phyloP scores from a whole-genome alignment of 2,888 invertebrate species.

The Mythimna albipuncta region DNA sequence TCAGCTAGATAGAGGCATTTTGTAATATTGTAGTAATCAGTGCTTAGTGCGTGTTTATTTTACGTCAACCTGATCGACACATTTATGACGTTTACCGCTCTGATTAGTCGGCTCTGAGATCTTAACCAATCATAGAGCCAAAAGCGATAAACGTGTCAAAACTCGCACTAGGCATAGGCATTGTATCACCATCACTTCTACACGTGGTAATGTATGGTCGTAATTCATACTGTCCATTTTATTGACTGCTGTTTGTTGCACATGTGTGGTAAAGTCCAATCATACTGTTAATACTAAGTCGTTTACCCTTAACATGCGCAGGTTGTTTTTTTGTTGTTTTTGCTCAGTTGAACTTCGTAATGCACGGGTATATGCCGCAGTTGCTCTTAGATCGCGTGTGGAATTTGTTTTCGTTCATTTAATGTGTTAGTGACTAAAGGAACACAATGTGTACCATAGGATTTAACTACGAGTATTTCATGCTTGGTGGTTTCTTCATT shows the following conservation, averaged over 20 bases:
- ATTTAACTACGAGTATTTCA: too few species aligned
- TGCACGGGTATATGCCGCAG: neutral
- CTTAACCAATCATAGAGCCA: too few species aligned
- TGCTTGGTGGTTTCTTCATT: too few species aligned
- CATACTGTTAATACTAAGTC: neutral
- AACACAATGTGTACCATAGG: neutral
- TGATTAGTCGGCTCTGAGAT: too few species aligned
- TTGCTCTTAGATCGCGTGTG: neutral
- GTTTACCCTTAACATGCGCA: neutral
- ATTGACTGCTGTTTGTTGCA: conserved; percentile 6
- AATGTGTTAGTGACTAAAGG: neutral
- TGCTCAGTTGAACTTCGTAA: neutral
- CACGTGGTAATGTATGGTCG: conserved; percentile 18
- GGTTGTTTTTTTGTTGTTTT: neutral
- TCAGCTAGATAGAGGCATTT: neutral
- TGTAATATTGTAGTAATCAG: conserved; percentile 10
- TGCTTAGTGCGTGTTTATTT: too few species aligned
- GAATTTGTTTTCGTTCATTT: neutral
- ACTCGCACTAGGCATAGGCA: too few species aligned
- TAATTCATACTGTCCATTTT: conserved; percentile 8
- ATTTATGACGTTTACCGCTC: too few species aligned
- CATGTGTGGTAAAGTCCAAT: conserved; percentile 41
- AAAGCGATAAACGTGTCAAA: too few species aligned
- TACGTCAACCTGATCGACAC: too few species aligned
- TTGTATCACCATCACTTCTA: neutral